Percentiles rank a stretch among this genome's conserved stretches.
phyloP scores from a whole-genome alignment of 2,888 invertebrate genomes.

The Phlogophora meticulosa region DNA sequence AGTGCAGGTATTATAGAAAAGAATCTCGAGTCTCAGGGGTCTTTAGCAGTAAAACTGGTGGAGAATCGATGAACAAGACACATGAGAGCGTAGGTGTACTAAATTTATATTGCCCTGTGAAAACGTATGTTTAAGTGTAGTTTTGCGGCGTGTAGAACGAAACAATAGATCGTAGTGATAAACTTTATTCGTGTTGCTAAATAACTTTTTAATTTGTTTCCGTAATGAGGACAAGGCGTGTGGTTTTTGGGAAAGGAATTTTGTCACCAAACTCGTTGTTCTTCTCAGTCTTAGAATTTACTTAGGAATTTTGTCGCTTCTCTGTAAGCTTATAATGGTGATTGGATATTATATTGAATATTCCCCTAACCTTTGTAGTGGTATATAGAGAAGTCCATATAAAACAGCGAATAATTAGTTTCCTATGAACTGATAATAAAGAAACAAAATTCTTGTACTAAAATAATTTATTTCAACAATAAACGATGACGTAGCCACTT shows the following conservation, averaged over 20 bases:
- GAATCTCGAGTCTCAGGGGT: background rate
- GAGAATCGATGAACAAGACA: slow-evolving; percentile 23
- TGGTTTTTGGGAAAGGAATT: slow-evolving; percentile 5
- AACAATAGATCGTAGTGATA: slow-evolving; percentile 22
- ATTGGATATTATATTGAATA: background rate
- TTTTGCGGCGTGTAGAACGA: slow-evolving; percentile 14
- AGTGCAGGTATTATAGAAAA: background rate
- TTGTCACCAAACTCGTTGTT: background rate
- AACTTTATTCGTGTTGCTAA: slow-evolving; percentile 12
- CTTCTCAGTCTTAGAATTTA: background rate
- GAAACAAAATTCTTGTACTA: background rate
- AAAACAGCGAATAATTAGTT: background rate
- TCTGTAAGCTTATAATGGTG: no score
- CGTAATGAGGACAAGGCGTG: slow-evolving; percentile 26
- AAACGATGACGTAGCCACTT: background rate
- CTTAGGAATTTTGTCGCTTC: background rate
- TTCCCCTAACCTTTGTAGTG: background rate
- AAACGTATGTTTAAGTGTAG: slow-evolving; percentile 11
- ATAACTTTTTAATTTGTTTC: slow-evolving; percentile 38
- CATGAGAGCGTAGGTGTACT: slow-evolving; percentile 5
- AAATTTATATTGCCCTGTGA: slow-evolving; percentile 18
- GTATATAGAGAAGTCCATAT: background rate
- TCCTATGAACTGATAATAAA: background rate
- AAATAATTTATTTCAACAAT: background rate
- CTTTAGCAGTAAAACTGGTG: slow-evolving; percentile 27